Evolutionary conservation across 2,888 invertebrate genomes (phyloP).

Genomic region (Caenorhabditis zanzibari): DNA sequence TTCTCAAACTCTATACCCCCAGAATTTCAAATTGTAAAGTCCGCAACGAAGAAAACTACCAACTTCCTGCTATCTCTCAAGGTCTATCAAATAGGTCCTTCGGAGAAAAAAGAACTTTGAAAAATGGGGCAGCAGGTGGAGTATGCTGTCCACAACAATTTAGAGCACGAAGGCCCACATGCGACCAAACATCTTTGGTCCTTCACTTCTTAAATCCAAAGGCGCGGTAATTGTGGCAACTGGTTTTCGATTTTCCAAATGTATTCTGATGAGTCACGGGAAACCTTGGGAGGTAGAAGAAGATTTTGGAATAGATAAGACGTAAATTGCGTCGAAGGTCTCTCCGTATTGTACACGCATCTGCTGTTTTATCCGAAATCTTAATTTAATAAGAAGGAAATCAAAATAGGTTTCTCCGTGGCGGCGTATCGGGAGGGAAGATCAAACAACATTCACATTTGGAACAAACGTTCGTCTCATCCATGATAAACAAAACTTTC

Average conservation of each 20-base stretch:
- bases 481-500: background rate
- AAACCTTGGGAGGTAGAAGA: constrained; percentile 20
- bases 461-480: background rate
- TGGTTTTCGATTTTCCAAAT: constrained; percentile 50
- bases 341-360: constrained; percentile 38
- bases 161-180: constrained; percentile 18
- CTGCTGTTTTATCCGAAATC: constrained; percentile 32
- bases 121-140: constrained; percentile 44
- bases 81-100: constrained; percentile 30
- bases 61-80: constrained; percentile 14
- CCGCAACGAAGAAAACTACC: constrained; percentile 42
- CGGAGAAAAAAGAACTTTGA: constrained; percentile 32
- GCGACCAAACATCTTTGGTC: constrained; percentile 41
- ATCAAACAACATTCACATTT: constrained; percentile 26
- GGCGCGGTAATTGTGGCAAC: constrained; percentile 16
- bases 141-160: constrained; percentile 46
- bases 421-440: constrained; percentile 14
- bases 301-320: constrained; percentile 61
- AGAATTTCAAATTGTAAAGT: constrained; percentile 43
- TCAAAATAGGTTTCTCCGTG: constrained; percentile 1
- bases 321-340: constrained; percentile 63
- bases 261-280: constrained; percentile 21
- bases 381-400: constrained; percentile 7
- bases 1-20: constrained; percentile 4
- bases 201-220: constrained; percentile 39